Evolutionary conservation across 2,797 vertebrate species (phyloP).

Genomic region (Macroramphosus scolopax): DNA sequence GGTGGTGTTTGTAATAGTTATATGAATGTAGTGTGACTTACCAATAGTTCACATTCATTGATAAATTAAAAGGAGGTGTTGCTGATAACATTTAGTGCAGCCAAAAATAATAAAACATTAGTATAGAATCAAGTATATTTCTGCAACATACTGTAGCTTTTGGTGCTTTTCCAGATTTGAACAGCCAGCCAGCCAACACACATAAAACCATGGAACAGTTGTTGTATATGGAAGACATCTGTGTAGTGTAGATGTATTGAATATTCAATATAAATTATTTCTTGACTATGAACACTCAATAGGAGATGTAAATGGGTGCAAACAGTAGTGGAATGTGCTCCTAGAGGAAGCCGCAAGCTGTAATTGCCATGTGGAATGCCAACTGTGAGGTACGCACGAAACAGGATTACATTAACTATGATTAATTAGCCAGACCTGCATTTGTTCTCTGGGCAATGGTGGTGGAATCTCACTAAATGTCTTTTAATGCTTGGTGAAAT

Average conservation of each 20-base stretch:
- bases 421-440: constrained; percentile 74
- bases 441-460: constrained; percentile 77
- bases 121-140: too few relatives aligned
- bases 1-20: constrained; percentile 35
- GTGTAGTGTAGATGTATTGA: constrained; percentile 38
- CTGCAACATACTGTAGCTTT: too few relatives aligned
- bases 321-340: constrained; percentile 57
- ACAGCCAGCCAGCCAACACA: constrained; percentile 15
- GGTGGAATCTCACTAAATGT: constrained; percentile 73
- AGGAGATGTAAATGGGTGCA: constrained; percentile 65
- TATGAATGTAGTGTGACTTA: constrained; percentile 39
- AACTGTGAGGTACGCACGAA: constrained; percentile 68
- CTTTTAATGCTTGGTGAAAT: constrained; percentile 75
- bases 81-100: too few relatives aligned
- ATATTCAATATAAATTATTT: constrained; percentile 64
- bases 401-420: constrained; percentile 74
- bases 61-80: not conserved
- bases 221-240: constrained; percentile 35
- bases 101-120: too few relatives aligned
- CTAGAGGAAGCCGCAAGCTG: constrained; percentile 56
- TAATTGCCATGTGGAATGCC: constrained; percentile 75
- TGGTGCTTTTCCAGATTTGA: constrained; percentile 22
- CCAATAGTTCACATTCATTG: too few relatives aligned
- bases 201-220: constrained; percentile 26
- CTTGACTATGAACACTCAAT: constrained; percentile 54